Evolutionary conservation across 2,113 vertebrate species (phyloP), one percentile per base, ranked within the genome.

Genomic region (Cyprichromis sp.): DNA sequence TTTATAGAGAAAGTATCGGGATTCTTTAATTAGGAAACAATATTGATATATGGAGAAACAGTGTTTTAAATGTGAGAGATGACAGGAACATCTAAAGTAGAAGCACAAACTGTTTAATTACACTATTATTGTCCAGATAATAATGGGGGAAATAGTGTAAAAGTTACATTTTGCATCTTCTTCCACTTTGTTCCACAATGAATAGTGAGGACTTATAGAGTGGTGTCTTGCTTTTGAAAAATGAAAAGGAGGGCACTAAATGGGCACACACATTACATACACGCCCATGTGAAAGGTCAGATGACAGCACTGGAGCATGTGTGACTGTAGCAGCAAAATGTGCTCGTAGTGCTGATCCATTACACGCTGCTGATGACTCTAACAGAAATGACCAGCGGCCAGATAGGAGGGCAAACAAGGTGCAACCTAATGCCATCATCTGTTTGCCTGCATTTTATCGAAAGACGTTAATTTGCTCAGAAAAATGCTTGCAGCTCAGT

Each of bases 381-480:
- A 86, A 92, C 89, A 59, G 80, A 73, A 68, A 61, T 87, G 86
- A 34, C 82, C 47, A 84, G 76, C 17, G 29, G 73, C 78, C 59
- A 78, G 19, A 36, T 73, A 71, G 38, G 61, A 45, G 31, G 42
- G 59, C 50, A 31, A 31, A 50, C 26, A 38, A 84, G 36, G 47
- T 86, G 91, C 87, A 94, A 95, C 83, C 80, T 55, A 61, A 92
- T 11, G 19, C 90, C 82, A 10, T 71, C 57, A 82, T 93, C 63
- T 50, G 50, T 82, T 76, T 88, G 59, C 47, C 11, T 78, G 81
- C 83, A 92, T 80, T 87, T 87, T 55, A 86, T 38, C n/a, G 16
- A 14, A 78, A 47, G 86, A 81, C 17, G 85, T 83, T 84, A 73
- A 71, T 92, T 89, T 59, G 34, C 78, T 83, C 83, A 55, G 80